Base-by-base conservation (phyloP, 1,140 invertebrate genomes). In the Heliconius eleuchia region DNA sequence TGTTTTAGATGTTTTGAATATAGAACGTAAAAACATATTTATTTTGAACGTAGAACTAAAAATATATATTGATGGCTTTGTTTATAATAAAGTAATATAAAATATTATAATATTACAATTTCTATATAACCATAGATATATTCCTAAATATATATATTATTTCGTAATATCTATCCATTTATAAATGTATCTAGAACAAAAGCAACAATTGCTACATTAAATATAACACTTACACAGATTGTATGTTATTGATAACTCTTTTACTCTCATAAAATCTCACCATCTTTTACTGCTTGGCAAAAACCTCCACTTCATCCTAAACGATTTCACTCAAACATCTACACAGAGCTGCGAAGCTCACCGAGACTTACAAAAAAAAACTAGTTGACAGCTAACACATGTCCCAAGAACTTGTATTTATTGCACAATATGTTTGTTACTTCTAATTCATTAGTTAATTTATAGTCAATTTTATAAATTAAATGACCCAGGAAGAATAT, bases 231-330 rank as follows among this genome's bases (percentile, higher is more conserved):
- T 27, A 30, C 9, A 30, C 27, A 66, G 60, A 66, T 66, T 87
- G 84, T 86, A 90, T 89, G 85, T 88, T 93, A 94, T 94, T 91
- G 92, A 91, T 94, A 91, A 90, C 87, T 90, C 85, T 88, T 90
- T 88, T 88, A 89, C 88, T 85, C 86, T 82, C 87, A 76, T 84
- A 87, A 87, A 89, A 88, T 87, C 87, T 82, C 80, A 86, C 84
- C 89, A 89, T 93, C 87, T 93, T 92, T 89, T 89, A 90, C 88
- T 85, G 84, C 87, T 87, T 84, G 84, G 84, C 84, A 87, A 83
- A 89, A 88, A 88, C 83, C 87, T 87, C 86, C 86, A 84, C 87
- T 88, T 86, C 86, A 86, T 91, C 87, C 89, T 90, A 91, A 82
- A 92, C 87, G 86, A 85, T 84, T 89, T 92, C 82, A 84, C 86